Conservation (phyloP, 2,888 invertebrate genomes). For the Urechis unicinctus region DNA sequence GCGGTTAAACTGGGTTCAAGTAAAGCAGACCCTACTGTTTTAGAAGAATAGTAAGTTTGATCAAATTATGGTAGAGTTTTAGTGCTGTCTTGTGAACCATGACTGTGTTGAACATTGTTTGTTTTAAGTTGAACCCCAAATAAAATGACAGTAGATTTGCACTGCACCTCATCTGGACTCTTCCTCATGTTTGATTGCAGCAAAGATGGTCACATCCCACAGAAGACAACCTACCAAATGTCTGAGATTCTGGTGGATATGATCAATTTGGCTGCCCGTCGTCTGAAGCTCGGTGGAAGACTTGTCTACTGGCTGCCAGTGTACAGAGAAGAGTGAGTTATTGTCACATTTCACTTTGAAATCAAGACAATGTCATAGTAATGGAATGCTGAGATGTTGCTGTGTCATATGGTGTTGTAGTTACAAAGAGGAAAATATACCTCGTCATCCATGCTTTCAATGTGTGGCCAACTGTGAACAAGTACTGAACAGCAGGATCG, state of each 20-base stretch:
- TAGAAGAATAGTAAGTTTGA: slow-evolving; percentile 18
- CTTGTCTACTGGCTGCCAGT: slow-evolving; percentile 95
- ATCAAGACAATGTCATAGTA: background rate
- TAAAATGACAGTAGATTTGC: no score
- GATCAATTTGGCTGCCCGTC: slow-evolving; percentile 71
- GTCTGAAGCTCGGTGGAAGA: slow-evolving; percentile 69
- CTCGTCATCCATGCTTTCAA: slow-evolving; percentile 70
- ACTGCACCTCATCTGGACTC: no score
- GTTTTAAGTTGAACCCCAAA: no score
- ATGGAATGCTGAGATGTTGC: background rate
- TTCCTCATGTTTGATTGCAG: slow-evolving; percentile 19
- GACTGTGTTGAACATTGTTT: no score
- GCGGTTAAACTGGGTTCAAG: slow-evolving; percentile 82
- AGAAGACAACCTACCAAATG: slow-evolving; percentile 74
- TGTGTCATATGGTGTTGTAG: slow-evolving; percentile 26
- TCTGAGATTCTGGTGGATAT: slow-evolving; percentile 78
- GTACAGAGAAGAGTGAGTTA: slow-evolving; percentile 53
- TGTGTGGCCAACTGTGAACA: slow-evolving; percentile 85
- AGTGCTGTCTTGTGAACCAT: background rate
- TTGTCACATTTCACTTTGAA: no score
- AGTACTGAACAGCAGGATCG: slow-evolving; percentile 69
- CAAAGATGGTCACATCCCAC: slow-evolving; percentile 47
- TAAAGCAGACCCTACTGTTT: slow-evolving; percentile 57
- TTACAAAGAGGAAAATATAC: slow-evolving; percentile 60
- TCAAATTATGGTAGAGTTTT: background rate